phyloP scores from a whole-genome alignment of 2,113 vertebrate genomes.

The Coptodon rendalli region DNA sequence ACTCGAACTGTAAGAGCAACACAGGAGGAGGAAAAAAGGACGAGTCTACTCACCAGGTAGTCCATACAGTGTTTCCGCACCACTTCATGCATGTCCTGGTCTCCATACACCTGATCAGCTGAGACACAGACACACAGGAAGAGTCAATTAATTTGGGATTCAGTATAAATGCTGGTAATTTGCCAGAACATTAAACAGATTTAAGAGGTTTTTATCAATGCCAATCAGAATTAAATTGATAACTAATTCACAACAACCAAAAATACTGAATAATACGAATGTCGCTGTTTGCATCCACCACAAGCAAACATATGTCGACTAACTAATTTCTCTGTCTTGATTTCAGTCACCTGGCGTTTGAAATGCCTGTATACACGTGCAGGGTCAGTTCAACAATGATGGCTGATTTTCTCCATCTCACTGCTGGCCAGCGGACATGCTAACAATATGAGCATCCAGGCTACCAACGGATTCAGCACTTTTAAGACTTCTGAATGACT shows the following conservation, averaged over 20 bases:
- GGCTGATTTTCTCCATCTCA: background rate
- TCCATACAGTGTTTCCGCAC: conserved; percentile 93
- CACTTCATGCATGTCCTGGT: conserved; percentile 92
- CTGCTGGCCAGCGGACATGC: background rate
- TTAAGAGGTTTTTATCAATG: background rate
- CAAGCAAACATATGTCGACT: accelerated
- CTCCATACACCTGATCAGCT: conserved; percentile 91
- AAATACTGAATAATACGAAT: accelerated
- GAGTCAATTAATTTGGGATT: background rate
- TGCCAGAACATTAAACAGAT: background rate
- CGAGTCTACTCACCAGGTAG: conserved; percentile 79
- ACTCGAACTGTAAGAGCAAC: background rate
- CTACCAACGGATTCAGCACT: background rate
- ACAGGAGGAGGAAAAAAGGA: background rate
- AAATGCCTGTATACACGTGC: background rate
- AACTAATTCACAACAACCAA: background rate
- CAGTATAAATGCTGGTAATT: background rate
- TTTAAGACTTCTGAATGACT: background rate
- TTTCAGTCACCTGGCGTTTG: background rate
- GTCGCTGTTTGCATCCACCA: background rate
- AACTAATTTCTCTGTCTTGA: background rate
- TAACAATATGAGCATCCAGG: background rate
- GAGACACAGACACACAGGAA: background rate
- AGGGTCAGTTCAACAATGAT: accelerated
- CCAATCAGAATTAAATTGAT: background rate